Conservation (phyloP, 1,140 invertebrate species). For the Alviniconcha marisindica region DNA sequence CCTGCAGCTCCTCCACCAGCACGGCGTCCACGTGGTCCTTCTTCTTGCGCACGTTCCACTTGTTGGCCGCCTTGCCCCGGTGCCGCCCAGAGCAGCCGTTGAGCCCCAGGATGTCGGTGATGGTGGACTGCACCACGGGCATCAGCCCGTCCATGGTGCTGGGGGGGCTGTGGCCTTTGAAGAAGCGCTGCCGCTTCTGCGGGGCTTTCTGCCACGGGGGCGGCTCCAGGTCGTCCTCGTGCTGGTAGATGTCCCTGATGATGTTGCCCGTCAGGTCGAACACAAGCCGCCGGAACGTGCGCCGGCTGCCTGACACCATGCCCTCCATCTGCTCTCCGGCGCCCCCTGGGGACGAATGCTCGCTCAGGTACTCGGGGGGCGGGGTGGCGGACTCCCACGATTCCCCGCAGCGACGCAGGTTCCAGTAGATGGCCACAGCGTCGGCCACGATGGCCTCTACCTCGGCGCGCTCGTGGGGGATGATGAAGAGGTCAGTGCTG, state of each 20-base stretch:
- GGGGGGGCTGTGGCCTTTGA: conserved; percentile 59
- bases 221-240: conserved; percentile 67
- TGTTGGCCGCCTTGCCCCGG: conserved; percentile 80
- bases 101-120: conserved; percentile 77
- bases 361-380: conserved; percentile 59
- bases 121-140: conserved; percentile 65
- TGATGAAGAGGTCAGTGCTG: conserved; percentile 57
- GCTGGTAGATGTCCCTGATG: conserved; percentile 76
- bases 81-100: conserved; percentile 78
- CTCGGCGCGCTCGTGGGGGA: conserved; percentile 67
- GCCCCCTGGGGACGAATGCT: not conserved
- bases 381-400: conserved; percentile 56
- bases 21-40: conserved; percentile 85
- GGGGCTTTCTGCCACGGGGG: conserved; percentile 79
- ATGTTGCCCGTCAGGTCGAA: conserved; percentile 83
- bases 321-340: conserved; percentile 47
- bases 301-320: conserved; percentile 63
- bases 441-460: conserved; percentile 59
- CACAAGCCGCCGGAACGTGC: conserved; percentile 77
- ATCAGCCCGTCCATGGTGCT: conserved; percentile 62
- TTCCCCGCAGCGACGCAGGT: conserved; percentile 63
- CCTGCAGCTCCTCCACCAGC: conserved; percentile 82
- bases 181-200: conserved; percentile 62
- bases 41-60: conserved; percentile 83
- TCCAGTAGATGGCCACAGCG: conserved; percentile 70